Evolutionary conservation across 2,113 vertebrate species (phyloP), one percentile per base, ranked within the genome.

Genomic region (Onychorhynchus coronatus): DNA sequence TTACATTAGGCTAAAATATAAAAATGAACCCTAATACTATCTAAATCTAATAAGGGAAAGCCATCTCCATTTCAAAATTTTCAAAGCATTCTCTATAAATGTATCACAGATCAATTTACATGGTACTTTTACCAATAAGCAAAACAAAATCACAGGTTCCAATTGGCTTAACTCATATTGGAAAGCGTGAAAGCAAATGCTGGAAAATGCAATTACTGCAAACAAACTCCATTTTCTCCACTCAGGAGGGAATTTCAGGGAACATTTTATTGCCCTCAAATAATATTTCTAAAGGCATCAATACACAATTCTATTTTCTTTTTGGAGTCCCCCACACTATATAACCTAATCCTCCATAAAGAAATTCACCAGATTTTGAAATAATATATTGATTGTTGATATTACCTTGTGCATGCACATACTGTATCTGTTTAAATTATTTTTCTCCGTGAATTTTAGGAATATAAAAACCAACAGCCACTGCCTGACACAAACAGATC

Each of bases 61-160:
- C 95, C 95, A 98, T 97, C 97, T 98, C 97, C 97, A 97, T 98
- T 98, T 98, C 97, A 95, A 95, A 98, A 98, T 72, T 98, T 98
- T 98, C 97, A 97, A 97, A 96, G 97, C 95, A 93, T 97, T 97
- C 97, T 93, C 96, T 94, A 93, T 97, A 98, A 98, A 97, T 94
- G 97, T 97, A 98, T 98, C 98, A 97, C 96, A 97, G 97, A 98
- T 98, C 98, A 98, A 99, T 98, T 98, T 98, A 98, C 98, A 98
- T 98, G 98, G 97, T 97, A 85, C 97, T 98, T 98, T 95, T 96
- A 96, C 94, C 97, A 97, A 98, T 98, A 98, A 98, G 98, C 98
- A 98, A 98, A 98, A 98, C 97, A 91, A 97, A 98, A 98, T 98
- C 98, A 98, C 95, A 97, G 97, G 97, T 98, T 98, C 97, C 98